A percentile compares a stretch with the other conserved stretches of the same genome.
These are phyloP conservation scores for Strigamia maritima DNA, from an alignment of 2,888 invertebrate species.

Conservation along the genomic window DNA sequence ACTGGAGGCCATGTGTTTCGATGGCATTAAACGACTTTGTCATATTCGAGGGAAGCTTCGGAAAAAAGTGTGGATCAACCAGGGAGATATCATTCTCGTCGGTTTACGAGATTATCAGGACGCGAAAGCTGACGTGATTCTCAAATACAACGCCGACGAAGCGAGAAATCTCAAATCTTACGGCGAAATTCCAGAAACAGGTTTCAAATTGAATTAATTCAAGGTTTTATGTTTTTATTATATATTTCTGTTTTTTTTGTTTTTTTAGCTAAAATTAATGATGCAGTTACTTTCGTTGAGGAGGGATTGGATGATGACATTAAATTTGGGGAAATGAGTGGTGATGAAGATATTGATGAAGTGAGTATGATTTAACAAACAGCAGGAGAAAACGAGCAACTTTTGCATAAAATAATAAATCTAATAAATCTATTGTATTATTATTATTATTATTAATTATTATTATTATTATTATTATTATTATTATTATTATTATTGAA, in stretches of 20 bases:
- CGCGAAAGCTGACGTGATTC: conserved; percentile 96
- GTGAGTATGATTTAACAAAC: conserved; percentile 46
- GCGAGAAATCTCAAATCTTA: conserved; percentile 98
- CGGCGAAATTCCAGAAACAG: conserved; percentile 96
- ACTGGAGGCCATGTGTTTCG: conserved; percentile 98
- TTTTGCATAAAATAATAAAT: too few species aligned
- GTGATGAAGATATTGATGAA: conserved; percentile 77
- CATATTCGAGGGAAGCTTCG: conserved; percentile 94
- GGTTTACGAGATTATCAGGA: conserved; percentile 97
- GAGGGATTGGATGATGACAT: conserved; percentile 95
- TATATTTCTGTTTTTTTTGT: background rate
- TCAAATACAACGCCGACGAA: conserved; percentile 98
- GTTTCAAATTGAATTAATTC: conserved; percentile 51
- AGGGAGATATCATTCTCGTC: conserved; percentile 96
- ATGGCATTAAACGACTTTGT: conserved; percentile 95
- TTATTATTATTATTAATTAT: too few species aligned
- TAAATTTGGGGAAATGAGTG: conserved; percentile 92
- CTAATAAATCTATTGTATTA: too few species aligned
- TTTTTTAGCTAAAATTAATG: conserved; percentile 82
- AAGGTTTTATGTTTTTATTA: too few species aligned
- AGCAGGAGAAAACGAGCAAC: background rate
- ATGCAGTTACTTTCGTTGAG: conserved; percentile 89
- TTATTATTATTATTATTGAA: too few species aligned
- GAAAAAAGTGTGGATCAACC: conserved; percentile 98
- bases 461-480: too few species aligned